Evolutionary conservation across 2,888 invertebrate species (phyloP), one percentile per base, ranked within the genome.

Genomic region (Diaphora mendica): DNA sequence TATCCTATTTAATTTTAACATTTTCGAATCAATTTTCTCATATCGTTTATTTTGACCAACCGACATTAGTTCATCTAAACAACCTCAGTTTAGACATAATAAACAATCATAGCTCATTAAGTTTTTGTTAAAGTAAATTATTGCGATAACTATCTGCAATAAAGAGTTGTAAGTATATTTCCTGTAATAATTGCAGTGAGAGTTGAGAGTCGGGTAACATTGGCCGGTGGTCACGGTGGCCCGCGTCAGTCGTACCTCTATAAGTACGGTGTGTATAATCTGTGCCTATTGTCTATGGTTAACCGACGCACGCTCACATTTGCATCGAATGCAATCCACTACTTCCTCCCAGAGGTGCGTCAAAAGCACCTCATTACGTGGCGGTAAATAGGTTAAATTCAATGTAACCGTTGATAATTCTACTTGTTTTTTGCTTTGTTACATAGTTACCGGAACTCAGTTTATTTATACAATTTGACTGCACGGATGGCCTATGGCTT

Each of bases 241-340:
- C 68, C 39, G 26, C 64, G 59, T 72, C 70, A 79, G 59, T 79
- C 69, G 62, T 64, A 76, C 81, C 42, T 55, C 39, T 23, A 64
- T 33, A 17, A n/a, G 26, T 51, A 26, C 39, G 64, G 35, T 9
- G 44, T 65, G 55, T 73, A 69, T 69, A 69, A 69, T 55, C 64
- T 69, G 42, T 55, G 65, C 13, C 79, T 65, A 84, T 82, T 84
- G 84, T 83, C 72, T 77, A 79, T 73, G 69, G 70, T 71, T 55
- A 59, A 68, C 68, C 71, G 72, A 75, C 59, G 70, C 81, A 74
- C 74, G 75, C 71, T 68, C 77, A 78, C 75, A 83, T 83, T 83
- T 83, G 81, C 85, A 84, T 84, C 77, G 77, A 84, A 83, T 83
- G 83, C 73, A 77, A 73, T 66, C 65, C 68, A 76, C 66, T 70